These are phyloP conservation scores for Brachionus rubens DNA, from an alignment of 1,140 invertebrate species.

Conservation along the genomic window DNA sequence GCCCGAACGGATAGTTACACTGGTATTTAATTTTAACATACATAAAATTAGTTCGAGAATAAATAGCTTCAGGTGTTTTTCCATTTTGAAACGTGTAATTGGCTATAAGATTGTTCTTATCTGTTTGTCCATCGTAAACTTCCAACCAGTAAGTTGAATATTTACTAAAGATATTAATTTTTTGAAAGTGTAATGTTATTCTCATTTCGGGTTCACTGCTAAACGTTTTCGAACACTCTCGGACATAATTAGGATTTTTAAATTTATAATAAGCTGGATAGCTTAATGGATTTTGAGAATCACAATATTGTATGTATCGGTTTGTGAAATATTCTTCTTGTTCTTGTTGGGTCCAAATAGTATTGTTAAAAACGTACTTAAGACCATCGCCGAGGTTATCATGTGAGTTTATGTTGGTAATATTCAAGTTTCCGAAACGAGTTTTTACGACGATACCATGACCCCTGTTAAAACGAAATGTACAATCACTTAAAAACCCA, in stretches of 20 bases:
- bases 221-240: slow-evolving; percentile 15
- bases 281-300: slow-evolving; percentile 18
- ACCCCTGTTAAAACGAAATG: slow-evolving; percentile 48
- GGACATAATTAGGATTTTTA: slow-evolving; percentile 72
- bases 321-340: slow-evolving; percentile 25
- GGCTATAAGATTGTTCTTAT: slow-evolving; percentile 16
- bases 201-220: background rate
- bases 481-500: background rate
- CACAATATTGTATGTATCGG: slow-evolving; percentile 37
- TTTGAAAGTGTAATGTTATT: slow-evolving; percentile 45
- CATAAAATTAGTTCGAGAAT: slow-evolving; percentile 20
- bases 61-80: slow-evolving; percentile 41
- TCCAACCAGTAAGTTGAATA: slow-evolving; percentile 41
- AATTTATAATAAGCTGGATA: slow-evolving; percentile 63
- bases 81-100: slow-evolving; percentile 43
- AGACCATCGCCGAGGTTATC: slow-evolving; percentile 87
- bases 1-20: slow-evolving; percentile 16
- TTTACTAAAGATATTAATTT: background rate
- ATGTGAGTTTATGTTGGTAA: slow-evolving; percentile 80
- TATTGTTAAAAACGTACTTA: slow-evolving; percentile 51
- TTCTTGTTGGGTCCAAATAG: slow-evolving; percentile 30
- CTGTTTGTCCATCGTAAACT: slow-evolving; percentile 35
- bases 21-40: slow-evolving; percentile 36
- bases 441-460: slow-evolving; percentile 79
- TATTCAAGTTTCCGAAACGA: slow-evolving; percentile 78